Percentiles rank a stretch among this genome's conserved stretches.
These are phyloP conservation scores for Aegotheles bennettii DNA, from an alignment of 2,113 vertebrate genomes.

Conservation along the genomic window DNA sequence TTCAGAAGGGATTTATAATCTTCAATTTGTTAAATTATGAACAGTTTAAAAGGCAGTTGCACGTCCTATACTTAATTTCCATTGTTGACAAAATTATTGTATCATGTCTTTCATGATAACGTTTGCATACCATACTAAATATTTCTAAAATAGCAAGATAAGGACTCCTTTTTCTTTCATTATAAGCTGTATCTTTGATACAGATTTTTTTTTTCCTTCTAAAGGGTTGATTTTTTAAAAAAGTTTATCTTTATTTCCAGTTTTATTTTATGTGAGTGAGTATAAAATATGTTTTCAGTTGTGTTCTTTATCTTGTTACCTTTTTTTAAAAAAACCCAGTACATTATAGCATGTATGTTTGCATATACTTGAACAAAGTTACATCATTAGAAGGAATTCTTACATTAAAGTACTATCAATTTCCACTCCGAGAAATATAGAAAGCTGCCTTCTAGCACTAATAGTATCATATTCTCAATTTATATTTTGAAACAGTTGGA, in stretches of 20 bases:
- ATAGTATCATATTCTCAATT: neutral
- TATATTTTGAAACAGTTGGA: neutral
- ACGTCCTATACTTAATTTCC: neutral
- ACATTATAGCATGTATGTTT: neutral
- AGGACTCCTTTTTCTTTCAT: neutral
- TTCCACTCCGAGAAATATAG: neutral
- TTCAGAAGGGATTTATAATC: neutral
- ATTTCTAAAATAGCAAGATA: neutral
- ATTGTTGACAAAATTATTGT: neutral
- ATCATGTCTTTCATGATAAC: neutral
- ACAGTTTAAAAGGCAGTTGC: neutral
- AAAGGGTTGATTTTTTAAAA: neutral
- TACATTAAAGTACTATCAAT: neutral
- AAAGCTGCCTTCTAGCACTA: neutral
- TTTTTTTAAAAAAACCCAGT: neutral
- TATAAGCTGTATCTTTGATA: neutral
- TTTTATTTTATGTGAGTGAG: neutral
- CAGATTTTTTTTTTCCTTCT: neutral
- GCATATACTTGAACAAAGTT: neutral
- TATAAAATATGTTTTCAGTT: neutral
- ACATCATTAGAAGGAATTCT: neutral
- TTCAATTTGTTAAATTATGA: neutral
- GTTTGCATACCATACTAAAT: neutral
- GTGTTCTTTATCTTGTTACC: neutral
- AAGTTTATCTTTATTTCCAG: neutral